phyloP scores from a whole-genome alignment of 2,888 invertebrate genomes.

The Hyppa rectilinea region DNA sequence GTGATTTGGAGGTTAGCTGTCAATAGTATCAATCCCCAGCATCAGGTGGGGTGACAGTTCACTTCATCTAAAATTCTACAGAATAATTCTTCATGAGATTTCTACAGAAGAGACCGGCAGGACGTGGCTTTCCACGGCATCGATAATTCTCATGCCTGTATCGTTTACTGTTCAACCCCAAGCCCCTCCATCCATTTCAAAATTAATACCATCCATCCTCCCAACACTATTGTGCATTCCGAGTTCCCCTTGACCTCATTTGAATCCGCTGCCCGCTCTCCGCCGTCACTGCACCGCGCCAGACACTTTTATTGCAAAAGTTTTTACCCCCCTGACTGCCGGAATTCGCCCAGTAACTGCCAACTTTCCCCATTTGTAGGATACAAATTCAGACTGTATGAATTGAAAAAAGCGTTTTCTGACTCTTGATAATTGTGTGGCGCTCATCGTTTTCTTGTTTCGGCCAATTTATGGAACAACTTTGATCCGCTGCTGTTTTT shows the following conservation, averaged over 20 bases:
- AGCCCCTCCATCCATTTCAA: conserved; percentile 8
- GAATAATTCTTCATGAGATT: no score
- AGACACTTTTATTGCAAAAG: conserved; percentile 84
- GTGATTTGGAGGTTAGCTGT: no score
- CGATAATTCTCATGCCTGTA: not conserved
- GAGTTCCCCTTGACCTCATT: conserved; percentile 35
- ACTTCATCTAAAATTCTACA: no score
- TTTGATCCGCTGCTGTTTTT: conserved; percentile 38
- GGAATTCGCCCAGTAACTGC: conserved; percentile 71
- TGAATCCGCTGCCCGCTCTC: conserved; percentile 26
- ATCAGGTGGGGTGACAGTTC: no score
- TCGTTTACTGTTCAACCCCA: not conserved
- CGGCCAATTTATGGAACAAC: conserved; percentile 52
- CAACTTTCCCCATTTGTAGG: conserved; percentile 81
- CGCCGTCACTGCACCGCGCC: conserved; percentile 64
- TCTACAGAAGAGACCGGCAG: no score
- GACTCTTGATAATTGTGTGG: conserved; percentile 67
- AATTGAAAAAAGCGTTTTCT: conserved; percentile 78
- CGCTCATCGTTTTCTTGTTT: conserved; percentile 52
- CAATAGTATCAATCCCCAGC: no score
- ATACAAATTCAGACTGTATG: conserved; percentile 79
- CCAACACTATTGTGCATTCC: conserved; percentile 13
- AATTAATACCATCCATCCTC: not conserved
- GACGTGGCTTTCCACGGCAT: not conserved
- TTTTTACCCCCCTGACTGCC: conserved; percentile 73